Evolutionary conservation across 2,888 invertebrate species (phyloP), one percentile per base, ranked within the genome.

Genomic region (Cerastis rubricosa): DNA sequence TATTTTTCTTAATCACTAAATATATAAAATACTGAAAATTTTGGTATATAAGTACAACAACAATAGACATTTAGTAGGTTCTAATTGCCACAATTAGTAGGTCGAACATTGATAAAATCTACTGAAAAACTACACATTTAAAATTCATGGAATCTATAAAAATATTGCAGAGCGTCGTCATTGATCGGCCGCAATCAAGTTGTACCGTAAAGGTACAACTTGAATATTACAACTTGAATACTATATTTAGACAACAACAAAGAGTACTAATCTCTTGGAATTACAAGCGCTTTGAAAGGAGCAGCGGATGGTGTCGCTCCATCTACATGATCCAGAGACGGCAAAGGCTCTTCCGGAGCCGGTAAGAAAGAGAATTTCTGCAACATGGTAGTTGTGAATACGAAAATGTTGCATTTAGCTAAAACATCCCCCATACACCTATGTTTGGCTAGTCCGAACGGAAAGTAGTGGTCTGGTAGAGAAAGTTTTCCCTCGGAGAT

Each of bases 401-500:
- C 92, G 90, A 98, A 99, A 71, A 98, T 97, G 89, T 98, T 98
- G 87, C 98, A 98, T 88, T 98, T 98, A 0, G 98, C 98, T n/a
- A 97, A 87, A 0, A 95, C 93, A 90, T 99, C 98, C 0, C 98
- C 99, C 97, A 98, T 97, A 90, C 99, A 99, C 71, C 98, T 97
- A 90, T 98, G 98, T 87, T 98, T 98, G 0, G 98, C 98, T 71
- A 98, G 94, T 25, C 98, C 98, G 89, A 99, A 99, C 0, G 98
- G 98, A 85, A 98, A 97, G 90, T 97, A 98, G 63, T 97, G 96
- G 29, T 98, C 98, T 0, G 98, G 98, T 2, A 97, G 90, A 45
- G 94, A 92, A 1, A 97, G 93, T 83, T 97, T 98, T 0, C 97
- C 97, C 71, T 98, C 95, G 17, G 96, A 94, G 8, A 98, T 90